phyloP scores from a whole-genome alignment of 2,888 invertebrate genomes.

The Carpatolechia fugitivella region DNA sequence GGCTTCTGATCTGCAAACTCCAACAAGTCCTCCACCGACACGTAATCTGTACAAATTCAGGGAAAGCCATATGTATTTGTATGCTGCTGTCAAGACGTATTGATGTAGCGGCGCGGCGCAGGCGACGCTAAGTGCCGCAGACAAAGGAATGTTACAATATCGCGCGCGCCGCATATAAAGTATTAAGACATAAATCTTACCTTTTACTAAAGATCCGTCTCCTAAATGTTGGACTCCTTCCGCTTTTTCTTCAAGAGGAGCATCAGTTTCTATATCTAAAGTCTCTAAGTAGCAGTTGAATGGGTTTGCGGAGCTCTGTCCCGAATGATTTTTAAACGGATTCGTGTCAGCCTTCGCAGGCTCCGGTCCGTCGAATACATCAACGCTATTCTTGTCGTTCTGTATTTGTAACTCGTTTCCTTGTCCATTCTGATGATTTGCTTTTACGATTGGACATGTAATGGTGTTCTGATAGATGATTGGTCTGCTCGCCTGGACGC shows the following conservation, averaged over 20 bases:
- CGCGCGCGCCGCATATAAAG: no score
- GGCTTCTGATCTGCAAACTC: conserved; percentile 93
- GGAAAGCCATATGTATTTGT: not conserved
- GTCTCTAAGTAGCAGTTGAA: conserved; percentile 38
- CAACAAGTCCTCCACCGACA: conserved; percentile 93
- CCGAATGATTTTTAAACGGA: conserved; percentile 39
- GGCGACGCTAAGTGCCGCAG: no score
- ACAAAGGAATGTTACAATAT: no score
- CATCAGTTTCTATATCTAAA: conserved; percentile 12
- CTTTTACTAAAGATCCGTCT: conserved; percentile 52
- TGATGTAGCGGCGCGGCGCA: no score
- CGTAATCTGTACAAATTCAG: conserved; percentile 82
- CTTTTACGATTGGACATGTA: conserved; percentile 24
- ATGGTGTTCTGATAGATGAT: conserved; percentile 61
- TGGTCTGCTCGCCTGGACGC: conserved; percentile 14
- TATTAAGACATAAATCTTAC: conserved; percentile 31
- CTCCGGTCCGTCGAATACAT: conserved; percentile 45
- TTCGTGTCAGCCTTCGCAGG: conserved; percentile 40
- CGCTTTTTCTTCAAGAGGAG: conserved; percentile 17
- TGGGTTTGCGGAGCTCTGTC: conserved; percentile 40
- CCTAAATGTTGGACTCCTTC: conserved; percentile 34
- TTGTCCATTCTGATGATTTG: conserved; percentile 9
- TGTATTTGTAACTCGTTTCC: not conserved
- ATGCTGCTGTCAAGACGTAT: no score
- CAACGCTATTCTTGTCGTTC: conserved; percentile 29